A percentile compares a stretch with the other conserved stretches of the same genome.
These are phyloP conservation scores for Imbricaverruca yamaguchii DNA, from an alignment of 2,888 invertebrate genomes.

Conservation along the genomic window DNA sequence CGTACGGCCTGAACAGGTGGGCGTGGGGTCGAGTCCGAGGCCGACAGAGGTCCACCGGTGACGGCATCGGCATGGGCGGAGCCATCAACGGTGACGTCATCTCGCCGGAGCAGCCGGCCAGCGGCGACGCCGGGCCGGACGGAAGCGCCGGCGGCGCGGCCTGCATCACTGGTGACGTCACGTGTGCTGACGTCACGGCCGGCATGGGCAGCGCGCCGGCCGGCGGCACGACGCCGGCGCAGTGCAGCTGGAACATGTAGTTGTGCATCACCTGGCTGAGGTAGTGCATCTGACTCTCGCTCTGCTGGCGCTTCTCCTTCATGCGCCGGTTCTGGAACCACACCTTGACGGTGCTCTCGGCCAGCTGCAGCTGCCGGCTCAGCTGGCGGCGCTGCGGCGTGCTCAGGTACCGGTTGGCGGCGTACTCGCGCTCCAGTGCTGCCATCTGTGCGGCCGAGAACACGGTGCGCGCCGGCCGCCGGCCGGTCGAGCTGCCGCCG, in stretches of 20 bases:
- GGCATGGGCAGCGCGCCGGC: too few relatives aligned
- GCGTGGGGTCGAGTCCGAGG: not conserved
- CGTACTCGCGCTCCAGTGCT: conserved; percentile 31
- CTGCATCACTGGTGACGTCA: too few relatives aligned
- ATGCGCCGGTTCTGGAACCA: conserved; percentile 34
- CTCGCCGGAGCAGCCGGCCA: not conserved
- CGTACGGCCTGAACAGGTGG: conserved; percentile 9
- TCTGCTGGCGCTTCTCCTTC: conserved; percentile 33
- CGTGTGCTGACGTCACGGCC: too few relatives aligned
- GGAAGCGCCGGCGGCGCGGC: not conserved
- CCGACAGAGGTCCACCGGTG: not conserved
- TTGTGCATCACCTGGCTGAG: conserved; percentile 11
- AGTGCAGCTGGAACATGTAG: conserved; percentile 24
- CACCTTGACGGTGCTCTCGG: conserved; percentile 33
- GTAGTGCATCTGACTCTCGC: conserved; percentile 19
- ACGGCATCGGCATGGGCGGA: not conserved
- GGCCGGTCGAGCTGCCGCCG: not conserved
- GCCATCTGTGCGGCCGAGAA: conserved; percentile 32
- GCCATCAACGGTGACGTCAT: not conserved
- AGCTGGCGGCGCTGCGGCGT: conserved; percentile 32
- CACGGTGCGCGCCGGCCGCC: conserved; percentile 31
- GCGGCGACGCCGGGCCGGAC: not conserved
- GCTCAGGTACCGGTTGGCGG: conserved; percentile 32
- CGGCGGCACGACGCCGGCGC: not conserved
- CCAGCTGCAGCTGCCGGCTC: conserved; percentile 30